phyloP scores from a whole-genome alignment of 2,797 vertebrate species.

The Emydoidea blandingii region DNA sequence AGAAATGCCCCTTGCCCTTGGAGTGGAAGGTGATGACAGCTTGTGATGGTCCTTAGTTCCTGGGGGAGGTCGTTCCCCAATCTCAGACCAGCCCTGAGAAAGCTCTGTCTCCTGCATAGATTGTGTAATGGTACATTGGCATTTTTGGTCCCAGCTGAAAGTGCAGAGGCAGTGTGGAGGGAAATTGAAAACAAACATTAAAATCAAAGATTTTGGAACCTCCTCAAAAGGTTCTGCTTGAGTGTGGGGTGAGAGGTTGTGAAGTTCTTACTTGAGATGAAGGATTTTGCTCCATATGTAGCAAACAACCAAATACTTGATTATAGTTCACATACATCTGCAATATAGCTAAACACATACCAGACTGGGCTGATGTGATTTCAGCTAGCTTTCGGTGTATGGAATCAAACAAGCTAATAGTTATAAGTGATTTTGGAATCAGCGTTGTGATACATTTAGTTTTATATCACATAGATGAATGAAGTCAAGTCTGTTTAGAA shows the following conservation, averaged over 20 bases:
- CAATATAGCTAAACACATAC: accelerated
- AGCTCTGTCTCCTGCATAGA: accelerated
- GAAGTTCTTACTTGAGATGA: neutral
- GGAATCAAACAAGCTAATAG: neutral
- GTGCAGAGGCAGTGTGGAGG: neutral
- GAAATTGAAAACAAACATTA: neutral
- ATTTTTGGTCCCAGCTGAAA: neutral
- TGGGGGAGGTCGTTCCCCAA: neutral
- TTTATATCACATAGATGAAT: no score
- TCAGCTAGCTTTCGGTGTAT: neutral
- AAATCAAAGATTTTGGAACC: neutral
- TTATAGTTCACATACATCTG: neutral
- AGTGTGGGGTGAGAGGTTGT: neutral
- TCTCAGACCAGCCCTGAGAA: neutral
- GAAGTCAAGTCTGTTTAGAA: neutral
- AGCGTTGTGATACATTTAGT: no score
- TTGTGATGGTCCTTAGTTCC: neutral
- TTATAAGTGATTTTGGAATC: neutral
- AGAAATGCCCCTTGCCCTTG: neutral
- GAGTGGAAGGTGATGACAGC: neutral
- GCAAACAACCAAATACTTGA: neutral
- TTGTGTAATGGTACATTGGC: neutral
- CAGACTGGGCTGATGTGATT: neutral
- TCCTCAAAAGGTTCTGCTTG: neutral
- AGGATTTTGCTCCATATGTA: neutral